Evolutionary conservation across 2,888 invertebrate species (phyloP).

Genomic region (Meiosimyza decipiens): DNA sequence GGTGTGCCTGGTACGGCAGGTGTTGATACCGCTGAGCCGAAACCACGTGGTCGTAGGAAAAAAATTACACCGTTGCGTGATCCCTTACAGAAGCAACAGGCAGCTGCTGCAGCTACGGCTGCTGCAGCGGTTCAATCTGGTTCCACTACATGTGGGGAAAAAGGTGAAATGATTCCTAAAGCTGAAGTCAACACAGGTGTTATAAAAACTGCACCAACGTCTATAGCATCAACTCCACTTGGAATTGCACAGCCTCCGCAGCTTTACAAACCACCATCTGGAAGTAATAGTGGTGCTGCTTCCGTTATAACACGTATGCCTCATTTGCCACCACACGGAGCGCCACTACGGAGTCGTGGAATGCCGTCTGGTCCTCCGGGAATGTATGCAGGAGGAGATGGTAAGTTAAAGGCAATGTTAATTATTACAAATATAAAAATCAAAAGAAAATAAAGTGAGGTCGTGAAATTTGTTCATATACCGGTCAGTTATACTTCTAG

Average conservation of each 20-base stretch:
- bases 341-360: slow-evolving; percentile 43
- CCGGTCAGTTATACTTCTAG: no score
- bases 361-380: slow-evolving; percentile 42
- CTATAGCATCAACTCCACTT: slow-evolving; percentile 15
- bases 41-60: slow-evolving; percentile 66
- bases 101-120: slow-evolving; percentile 69
- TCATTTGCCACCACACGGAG: slow-evolving; percentile 45
- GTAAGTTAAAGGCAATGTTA: slow-evolving; percentile 40
- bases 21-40: slow-evolving; percentile 41
- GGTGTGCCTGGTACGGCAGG: slow-evolving; percentile 41
- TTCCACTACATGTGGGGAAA: slow-evolving; percentile 29
- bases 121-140: slow-evolving; percentile 53
- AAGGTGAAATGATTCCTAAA: slow-evolving; percentile 32
- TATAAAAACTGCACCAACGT: slow-evolving; percentile 44
- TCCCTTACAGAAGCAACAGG: slow-evolving; percentile 67
- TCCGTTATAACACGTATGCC: slow-evolving; percentile 75
- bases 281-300: slow-evolving; percentile 51
- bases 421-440: no score
- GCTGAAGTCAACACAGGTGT: slow-evolving; percentile 37
- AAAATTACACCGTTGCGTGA: slow-evolving; percentile 66
- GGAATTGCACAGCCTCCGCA: slow-evolving; percentile 67
- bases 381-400: slow-evolving; percentile 52
- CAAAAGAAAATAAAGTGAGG: no score
- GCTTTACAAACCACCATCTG: slow-evolving; percentile 68
- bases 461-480: no score